phyloP scores from a whole-genome alignment of 2,113 vertebrate species.

The Corapipo altera region DNA sequence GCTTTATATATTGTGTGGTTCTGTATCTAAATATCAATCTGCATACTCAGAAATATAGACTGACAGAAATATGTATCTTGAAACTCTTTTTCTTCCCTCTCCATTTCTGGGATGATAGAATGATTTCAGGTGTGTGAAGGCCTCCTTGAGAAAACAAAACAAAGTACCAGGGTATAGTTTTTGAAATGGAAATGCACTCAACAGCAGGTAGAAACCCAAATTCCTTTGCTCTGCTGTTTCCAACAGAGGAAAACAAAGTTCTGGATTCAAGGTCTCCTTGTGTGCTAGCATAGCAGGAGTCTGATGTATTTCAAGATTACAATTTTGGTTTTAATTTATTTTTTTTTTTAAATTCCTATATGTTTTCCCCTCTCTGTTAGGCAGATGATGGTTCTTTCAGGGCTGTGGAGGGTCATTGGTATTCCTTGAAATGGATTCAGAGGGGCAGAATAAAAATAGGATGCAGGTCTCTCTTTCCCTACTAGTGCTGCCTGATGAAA shows the following conservation, averaged over 20 bases:
- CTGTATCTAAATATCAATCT: not conserved
- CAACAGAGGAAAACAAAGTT: not conserved
- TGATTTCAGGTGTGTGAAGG: not conserved
- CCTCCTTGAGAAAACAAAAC: not conserved
- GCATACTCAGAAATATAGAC: not conserved
- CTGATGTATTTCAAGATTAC: not conserved
- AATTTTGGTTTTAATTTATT: not conserved
- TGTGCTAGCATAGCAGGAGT: not conserved
- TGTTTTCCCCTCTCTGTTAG: not conserved
- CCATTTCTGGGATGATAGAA: not conserved
- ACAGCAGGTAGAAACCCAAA: not conserved
- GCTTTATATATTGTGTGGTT: not conserved
- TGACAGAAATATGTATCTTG: not conserved
- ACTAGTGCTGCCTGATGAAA: not conserved
- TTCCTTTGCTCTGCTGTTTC: not conserved
- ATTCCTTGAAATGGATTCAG: not conserved
- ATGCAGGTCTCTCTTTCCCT: not conserved
- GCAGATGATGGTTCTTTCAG: not conserved
- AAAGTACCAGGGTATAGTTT: not conserved
- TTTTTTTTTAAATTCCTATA: not conserved
- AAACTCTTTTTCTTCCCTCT: not conserved
- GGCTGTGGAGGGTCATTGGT: not conserved
- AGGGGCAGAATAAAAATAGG: not conserved
- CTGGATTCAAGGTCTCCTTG: not conserved
- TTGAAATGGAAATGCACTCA: slow-evolving; percentile 30